These are phyloP conservation scores for Pachymerium ferrugineum DNA, from an alignment of 2,888 invertebrate species.

Conservation along the genomic window DNA sequence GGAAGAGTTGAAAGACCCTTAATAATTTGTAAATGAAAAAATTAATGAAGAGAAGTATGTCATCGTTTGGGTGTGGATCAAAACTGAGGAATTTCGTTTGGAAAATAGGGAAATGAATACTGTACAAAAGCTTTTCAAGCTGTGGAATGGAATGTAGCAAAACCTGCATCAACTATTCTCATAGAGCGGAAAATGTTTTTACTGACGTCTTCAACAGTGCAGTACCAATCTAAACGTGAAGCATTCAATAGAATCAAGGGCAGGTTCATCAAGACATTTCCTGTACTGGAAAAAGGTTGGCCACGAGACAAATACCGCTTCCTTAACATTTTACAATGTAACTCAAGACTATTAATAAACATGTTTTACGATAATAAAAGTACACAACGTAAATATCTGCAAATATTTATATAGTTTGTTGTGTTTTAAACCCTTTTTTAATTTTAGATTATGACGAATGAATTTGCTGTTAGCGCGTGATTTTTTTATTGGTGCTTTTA, in stretches of 20 bases:
- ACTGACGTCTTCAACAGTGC: neutral
- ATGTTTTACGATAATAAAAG: no score
- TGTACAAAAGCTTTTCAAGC: neutral
- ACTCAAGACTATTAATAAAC: no score
- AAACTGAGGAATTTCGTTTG: neutral
- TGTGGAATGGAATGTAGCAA: neutral
- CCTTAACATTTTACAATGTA: no score
- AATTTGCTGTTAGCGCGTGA: no score
- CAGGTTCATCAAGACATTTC: constrained; percentile 13
- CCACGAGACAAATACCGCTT: neutral
- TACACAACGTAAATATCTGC: no score
- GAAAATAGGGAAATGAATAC: neutral
- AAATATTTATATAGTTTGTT: no score
- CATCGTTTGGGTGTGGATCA: constrained; percentile 1
- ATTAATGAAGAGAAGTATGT: neutral
- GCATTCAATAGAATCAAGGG: constrained; percentile 8
- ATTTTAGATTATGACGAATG: no score
- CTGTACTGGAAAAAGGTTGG: neutral
- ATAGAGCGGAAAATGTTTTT: neutral
- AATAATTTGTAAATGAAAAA: neutral
- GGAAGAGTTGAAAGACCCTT: neutral
- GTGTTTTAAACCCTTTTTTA: no score
- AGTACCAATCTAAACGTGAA: neutral
- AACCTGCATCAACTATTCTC: neutral
- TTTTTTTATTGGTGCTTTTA: no score